Evolutionary conservation across 2,888 invertebrate species (phyloP), one percentile per base, ranked within the genome.

Genomic region (Ichneumon xanthorius): DNA sequence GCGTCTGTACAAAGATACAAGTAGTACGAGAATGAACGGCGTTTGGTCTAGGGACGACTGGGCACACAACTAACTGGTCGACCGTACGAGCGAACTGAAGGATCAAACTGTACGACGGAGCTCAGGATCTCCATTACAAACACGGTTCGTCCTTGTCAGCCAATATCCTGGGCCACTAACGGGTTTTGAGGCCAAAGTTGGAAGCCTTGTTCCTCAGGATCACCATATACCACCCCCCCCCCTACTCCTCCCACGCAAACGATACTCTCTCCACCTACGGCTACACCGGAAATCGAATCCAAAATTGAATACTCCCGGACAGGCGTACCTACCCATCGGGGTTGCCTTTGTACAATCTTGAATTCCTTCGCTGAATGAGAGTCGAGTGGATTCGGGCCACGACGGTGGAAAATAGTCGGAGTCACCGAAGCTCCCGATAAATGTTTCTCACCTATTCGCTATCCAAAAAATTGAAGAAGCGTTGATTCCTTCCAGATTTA

Each of bases 91-190:
- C 61, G 81, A 82, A 82, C 80, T 68, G 71, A 85, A 88, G 84
- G 86, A 85, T 88, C 87, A 88, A 88, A 87, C 85, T 87, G 84
- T 84, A 87, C 83, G 58, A 48, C 80, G 80, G 45, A 79, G 80
- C 84, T 79, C 79, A 73, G 85, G 87, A 88, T 88, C 87, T 88
- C 87, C 87, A 88, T 88, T 87, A 87, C 87, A 88, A 88, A 87
- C 87, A 85, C 82, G 84, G 84, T 82, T 81, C 84, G 87, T 88
- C 82, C 85, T 87, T 88, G 87, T 82, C 86, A 85, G 87, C 87
- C 87, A 88, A 88, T 88, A 88, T 87, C 87, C 87, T 84, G 80
- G 58, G 82, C 82, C 68, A 82, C 83, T 84, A 82, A 84, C 78
- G 82, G 84, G 63, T 33, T 84, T 75, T 58, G 75, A 79, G 82